Base-by-base conservation (phyloP, 2,113 vertebrate species). In the Dunckerocampus dactyliophorus region DNA sequence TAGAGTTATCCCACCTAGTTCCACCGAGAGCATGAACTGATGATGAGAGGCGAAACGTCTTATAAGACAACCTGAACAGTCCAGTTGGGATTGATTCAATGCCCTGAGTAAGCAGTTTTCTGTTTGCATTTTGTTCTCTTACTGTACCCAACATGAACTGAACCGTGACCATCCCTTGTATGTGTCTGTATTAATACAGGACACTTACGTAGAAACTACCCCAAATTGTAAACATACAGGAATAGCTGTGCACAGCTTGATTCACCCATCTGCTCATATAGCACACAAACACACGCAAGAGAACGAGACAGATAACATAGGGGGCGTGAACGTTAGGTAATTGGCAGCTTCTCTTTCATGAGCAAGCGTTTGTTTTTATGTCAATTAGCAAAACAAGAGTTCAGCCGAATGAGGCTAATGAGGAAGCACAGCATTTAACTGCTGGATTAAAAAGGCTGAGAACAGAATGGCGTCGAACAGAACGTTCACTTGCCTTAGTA, bases 371-470 rank as follows among this genome's bases (percentile, higher is more conserved):
- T 87, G 78, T 84, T 86, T 83, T 85, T 68, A 75, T 81, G 80
- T 82, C 80, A 87, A 83, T 87, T 83, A 85, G 72, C 67, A 71
- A 79, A 83, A 81, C 80, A 77, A 73, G 79, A 67, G 67, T 82
- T 82, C 63, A 74, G 71, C 59, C 64, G 83, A 84, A 85, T 73
- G 79, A 84, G 79, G 79, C 82, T 81, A 83, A 87, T 76, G 80
- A 83, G 76, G 62, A 73, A 64, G 71, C 65, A 61, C 67, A 71
- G 72, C 75, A 68, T 80, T 77, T 78, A 54, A 68, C 67, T 65
- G 69, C 61, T 67, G 62, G 62, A 71, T 74, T 65, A 70, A 75
- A 34, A 34, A 1, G 31, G 31, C 31, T 1, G 31, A 34, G 31
- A 34, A 34, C 31, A 34, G 7, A 5, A 34, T 8, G n/a, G 65